Percentiles rank a stretch among this genome's conserved stretches.
These are phyloP conservation scores for Calephelis perditalis DNA, from an alignment of 2,888 invertebrate genomes.

Conservation along the genomic window DNA sequence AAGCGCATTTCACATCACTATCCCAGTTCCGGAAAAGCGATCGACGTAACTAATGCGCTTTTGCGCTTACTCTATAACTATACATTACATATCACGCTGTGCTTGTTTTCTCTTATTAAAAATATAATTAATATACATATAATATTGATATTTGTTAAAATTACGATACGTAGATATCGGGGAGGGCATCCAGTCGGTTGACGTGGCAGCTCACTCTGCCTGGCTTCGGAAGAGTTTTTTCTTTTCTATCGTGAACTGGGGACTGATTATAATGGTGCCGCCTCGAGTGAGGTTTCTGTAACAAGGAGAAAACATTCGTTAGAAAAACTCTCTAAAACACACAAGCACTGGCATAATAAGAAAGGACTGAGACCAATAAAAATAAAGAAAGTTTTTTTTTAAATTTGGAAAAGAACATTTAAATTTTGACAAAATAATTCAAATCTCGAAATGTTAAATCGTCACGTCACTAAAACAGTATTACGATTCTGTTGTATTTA, in stretches of 20 bases:
- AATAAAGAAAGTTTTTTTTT: too few relatives aligned
- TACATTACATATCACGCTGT: slow-evolving; percentile 79
- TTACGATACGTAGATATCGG: slow-evolving; percentile 75
- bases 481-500: too few relatives aligned
- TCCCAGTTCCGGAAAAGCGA: slow-evolving; percentile 31
- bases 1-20: slow-evolving; percentile 42
- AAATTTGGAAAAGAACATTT: too few relatives aligned
- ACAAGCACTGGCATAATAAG: too few relatives aligned
- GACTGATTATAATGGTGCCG: slow-evolving; percentile 92
- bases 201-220: slow-evolving; percentile 69
- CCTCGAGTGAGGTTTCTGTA: slow-evolving; percentile 90
- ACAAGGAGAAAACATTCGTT: slow-evolving; percentile 32
- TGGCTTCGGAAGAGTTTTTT: slow-evolving; percentile 92
- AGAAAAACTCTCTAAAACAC: not conserved
- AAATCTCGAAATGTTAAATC: too few relatives aligned
- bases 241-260: slow-evolving; percentile 92
- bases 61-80: slow-evolving; percentile 65
- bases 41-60: slow-evolving; percentile 43
- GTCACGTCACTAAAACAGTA: too few relatives aligned
- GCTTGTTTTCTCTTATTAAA: slow-evolving; percentile 77
- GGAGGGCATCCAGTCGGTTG: slow-evolving; percentile 73
- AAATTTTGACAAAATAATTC: too few relatives aligned
- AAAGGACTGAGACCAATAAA: too few relatives aligned
- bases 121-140: slow-evolving; percentile 74
- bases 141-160: slow-evolving; percentile 77